Conservation (phyloP, 2,888 invertebrate species). For the Exephanes ischioxanthus region DNA sequence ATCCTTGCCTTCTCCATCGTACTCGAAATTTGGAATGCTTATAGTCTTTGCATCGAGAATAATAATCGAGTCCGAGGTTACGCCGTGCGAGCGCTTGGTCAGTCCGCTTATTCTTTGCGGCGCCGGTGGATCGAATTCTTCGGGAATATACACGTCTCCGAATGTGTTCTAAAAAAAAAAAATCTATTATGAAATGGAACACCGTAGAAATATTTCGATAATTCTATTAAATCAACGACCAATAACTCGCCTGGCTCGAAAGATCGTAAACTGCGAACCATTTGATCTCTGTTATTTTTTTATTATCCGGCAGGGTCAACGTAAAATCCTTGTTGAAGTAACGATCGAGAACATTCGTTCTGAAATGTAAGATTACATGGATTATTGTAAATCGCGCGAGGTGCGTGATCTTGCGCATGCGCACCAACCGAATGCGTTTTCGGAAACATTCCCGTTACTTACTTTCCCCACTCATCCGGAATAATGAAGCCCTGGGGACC, state of each 20-base stretch:
- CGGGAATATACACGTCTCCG: conserved; percentile 95
- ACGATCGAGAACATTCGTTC: conserved; percentile 94
- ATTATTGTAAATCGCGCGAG: conserved; percentile 56
- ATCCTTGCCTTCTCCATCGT: conserved; percentile 91
- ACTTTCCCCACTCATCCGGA: conserved; percentile 95
- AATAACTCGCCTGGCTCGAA: conserved; percentile 88
- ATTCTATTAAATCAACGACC: background rate
- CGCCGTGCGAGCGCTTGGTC: conserved; percentile 88
- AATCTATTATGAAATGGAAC: background rate
- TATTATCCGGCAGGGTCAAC: conserved; percentile 92
- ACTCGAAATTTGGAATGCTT: conserved; percentile 90
- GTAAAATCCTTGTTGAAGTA: conserved; percentile 95
- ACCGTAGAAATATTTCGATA: too few species aligned
- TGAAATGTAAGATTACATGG: conserved; percentile 82
- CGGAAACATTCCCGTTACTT: conserved; percentile 79
- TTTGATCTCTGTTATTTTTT: conserved; percentile 94
- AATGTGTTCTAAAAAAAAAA: conserved; percentile 89
- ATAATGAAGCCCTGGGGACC: conserved; percentile 97
- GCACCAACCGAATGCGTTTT: background rate
- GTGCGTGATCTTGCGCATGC: background rate
- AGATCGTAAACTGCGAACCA: conserved; percentile 97
- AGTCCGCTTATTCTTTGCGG: conserved; percentile 88
- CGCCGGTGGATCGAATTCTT: conserved; percentile 95
- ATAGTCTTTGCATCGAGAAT: conserved; percentile 94
- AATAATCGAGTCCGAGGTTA: conserved; percentile 90